Evolutionary conservation across 2,888 invertebrate species (phyloP), one percentile per base, ranked within the genome.

Genomic region (Stratiomys singularior): DNA sequence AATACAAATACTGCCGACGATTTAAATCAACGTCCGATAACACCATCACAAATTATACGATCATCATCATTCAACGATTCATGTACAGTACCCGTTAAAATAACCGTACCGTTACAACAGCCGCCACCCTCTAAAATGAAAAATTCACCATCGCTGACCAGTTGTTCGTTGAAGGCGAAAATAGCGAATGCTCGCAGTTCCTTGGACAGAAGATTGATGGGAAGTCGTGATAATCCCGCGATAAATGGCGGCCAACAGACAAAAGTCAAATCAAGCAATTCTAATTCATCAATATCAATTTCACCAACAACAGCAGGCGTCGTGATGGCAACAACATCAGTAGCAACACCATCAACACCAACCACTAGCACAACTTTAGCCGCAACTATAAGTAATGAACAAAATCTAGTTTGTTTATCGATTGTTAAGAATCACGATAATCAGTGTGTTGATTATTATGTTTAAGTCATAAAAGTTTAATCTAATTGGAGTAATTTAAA

Each of bases 61-160:
- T 80, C 80, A 25, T 66, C 80, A 37, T 80, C 80, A n/a, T 80
- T 79, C 58, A 80, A 78, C 67, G 79, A 79, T 71, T 74, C 71
- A 23, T 78, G 78, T 52, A 80, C 80, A 52, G 80, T 80, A 25
- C 80, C 80, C 47, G 37, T 80, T 2, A 80, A 80, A 77, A 78
- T 80, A 58, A 79, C 78, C n/a, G 77, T 37, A 27, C 72, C 47
- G 37, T 18, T 27, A 2, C 67, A 76, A 30, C 58, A 60, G 23
- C 47, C 69, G 13, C 46, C 28, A 69, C 46, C 28, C 18, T 58
- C 30, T 18, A 77, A 78, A 76, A 76, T 80, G n/a, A 78, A 78
- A 28, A 78, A 78, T 66, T 80, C 80, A 47, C 64, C 78, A 74
- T 80, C 80, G 30, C 76, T 80, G 25, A 78, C 72, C 9, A 78